A percentile compares a stretch with the other conserved stretches of the same genome.
phyloP scores from a whole-genome alignment of 1,140 invertebrate genomes.

The Melanaphis sacchari region DNA sequence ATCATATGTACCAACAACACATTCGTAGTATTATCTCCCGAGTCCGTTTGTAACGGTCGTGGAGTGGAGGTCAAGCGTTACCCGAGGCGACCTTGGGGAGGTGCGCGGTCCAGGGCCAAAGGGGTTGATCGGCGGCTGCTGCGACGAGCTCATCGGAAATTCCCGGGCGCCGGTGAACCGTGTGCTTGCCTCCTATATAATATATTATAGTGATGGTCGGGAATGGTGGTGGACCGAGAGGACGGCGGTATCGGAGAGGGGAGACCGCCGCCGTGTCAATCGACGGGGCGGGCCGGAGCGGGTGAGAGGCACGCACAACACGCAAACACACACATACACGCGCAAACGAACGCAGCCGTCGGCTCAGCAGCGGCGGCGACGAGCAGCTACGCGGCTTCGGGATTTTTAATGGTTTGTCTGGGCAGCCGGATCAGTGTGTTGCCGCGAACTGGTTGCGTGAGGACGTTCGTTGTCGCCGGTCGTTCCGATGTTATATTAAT shows the following conservation, averaged over 20 bases:
- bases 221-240: no score
- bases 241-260: neutral
- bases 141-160: neutral
- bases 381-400: slow-evolving; percentile 32
- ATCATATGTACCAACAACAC: neutral
- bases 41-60: neutral
- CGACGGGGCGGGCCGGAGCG: neutral
- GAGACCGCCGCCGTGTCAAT: neutral
- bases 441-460: slow-evolving; percentile 40
- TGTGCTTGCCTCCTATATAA: slow-evolving; percentile 22
- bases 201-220: neutral
- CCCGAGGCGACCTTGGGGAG: neutral
- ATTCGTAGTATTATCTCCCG: neutral
- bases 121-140: slow-evolving; percentile 4
- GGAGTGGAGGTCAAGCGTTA: neutral
- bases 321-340: neutral
- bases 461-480: neutral
- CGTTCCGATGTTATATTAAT: slow-evolving; percentile 3
- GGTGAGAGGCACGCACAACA: slow-evolving; percentile 24
- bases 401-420: slow-evolving; percentile 49
- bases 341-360: neutral
- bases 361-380: neutral
- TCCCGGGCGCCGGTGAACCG: slow-evolving; percentile 49
- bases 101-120: neutral
- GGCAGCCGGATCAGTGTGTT: slow-evolving; percentile 48